Conservation (phyloP, 2,888 invertebrate species). For the Megamerina dolium region DNA sequence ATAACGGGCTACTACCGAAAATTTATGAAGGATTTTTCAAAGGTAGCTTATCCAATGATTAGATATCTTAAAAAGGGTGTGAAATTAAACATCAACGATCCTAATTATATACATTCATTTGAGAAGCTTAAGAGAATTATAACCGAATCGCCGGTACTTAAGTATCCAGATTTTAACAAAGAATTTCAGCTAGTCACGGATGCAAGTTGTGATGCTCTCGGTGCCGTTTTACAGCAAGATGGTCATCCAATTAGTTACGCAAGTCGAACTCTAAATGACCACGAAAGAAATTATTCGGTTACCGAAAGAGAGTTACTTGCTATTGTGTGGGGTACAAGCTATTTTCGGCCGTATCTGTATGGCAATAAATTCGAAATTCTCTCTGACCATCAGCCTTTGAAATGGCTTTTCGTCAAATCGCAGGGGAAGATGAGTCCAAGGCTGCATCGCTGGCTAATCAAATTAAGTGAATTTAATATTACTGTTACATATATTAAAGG, state of each 20-base stretch:
- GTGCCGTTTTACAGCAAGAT: conserved; percentile 20
- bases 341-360: conserved; percentile 16
- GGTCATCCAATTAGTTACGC: conserved; percentile 19
- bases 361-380: conserved; percentile 16
- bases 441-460: conserved; percentile 7
- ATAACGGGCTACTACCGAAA: conserved; percentile 14
- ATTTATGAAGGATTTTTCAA: conserved; percentile 15
- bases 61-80: conserved; percentile 9
- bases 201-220: conserved; percentile 19
- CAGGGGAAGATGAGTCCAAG: conserved; percentile 5
- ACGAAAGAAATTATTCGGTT: conserved; percentile 20
- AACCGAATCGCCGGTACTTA: conserved; percentile 13
- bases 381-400: conserved; percentile 16
- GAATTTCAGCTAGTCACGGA: conserved; percentile 13
- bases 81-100: too few relatives aligned
- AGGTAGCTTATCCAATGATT: conserved; percentile 10
- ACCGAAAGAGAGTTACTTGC: conserved; percentile 20
- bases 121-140: conserved; percentile 15
- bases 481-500: conserved; percentile 12
- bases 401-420: conserved; percentile 6
- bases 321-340: conserved; percentile 16
- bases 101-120: conserved; percentile 7
- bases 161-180: conserved; percentile 3
- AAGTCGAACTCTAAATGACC: conserved; percentile 19
- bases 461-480: conserved; percentile 5